These are phyloP conservation scores for Scaptomyza caliginosa DNA, from an alignment of 2,888 invertebrate genomes.

Conservation along the genomic window DNA sequence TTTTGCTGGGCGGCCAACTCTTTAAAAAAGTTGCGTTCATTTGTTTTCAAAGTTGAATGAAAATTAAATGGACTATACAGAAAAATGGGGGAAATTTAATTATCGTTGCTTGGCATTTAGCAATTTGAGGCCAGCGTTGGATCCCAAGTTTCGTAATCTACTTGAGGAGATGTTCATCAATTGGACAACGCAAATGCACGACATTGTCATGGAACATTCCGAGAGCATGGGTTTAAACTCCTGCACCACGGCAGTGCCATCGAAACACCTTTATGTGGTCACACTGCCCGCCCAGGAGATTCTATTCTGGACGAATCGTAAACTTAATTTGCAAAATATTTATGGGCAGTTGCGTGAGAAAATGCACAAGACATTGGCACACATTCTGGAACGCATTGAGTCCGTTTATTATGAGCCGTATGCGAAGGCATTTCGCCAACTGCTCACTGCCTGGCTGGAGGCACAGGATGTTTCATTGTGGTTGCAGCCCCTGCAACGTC, in stretches of 20 bases:
- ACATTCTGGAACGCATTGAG: slow-evolving; percentile 89
- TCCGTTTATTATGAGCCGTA: slow-evolving; percentile 93
- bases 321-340: slow-evolving; percentile 93
- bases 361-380: slow-evolving; percentile 92
- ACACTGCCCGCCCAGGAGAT: slow-evolving; percentile 89
- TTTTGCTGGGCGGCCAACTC: background rate
- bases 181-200: slow-evolving; percentile 92
- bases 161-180: slow-evolving; percentile 95
- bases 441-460: slow-evolving; percentile 90
- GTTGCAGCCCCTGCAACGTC: slow-evolving; percentile 88
- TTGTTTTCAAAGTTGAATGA: slow-evolving; percentile 19
- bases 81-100: background rate
- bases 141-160: slow-evolving; percentile 85
- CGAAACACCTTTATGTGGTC: slow-evolving; percentile 48
- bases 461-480: slow-evolving; percentile 93
- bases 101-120: slow-evolving; percentile 43
- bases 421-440: slow-evolving; percentile 90
- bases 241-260: slow-evolving; percentile 7
- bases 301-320: slow-evolving; percentile 91
- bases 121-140: slow-evolving; percentile 63
- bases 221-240: slow-evolving; percentile 49
- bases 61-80: slow-evolving; percentile 9
- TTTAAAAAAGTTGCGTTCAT: slow-evolving; percentile 21
- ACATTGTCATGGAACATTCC: slow-evolving; percentile 79
- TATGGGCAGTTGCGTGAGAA: slow-evolving; percentile 93